A percentile compares a stretch with the other conserved stretches of the same genome.
These are phyloP conservation scores for Pterocles burchelli DNA, from an alignment of 2,113 vertebrate genomes.

Conservation along the genomic window DNA sequence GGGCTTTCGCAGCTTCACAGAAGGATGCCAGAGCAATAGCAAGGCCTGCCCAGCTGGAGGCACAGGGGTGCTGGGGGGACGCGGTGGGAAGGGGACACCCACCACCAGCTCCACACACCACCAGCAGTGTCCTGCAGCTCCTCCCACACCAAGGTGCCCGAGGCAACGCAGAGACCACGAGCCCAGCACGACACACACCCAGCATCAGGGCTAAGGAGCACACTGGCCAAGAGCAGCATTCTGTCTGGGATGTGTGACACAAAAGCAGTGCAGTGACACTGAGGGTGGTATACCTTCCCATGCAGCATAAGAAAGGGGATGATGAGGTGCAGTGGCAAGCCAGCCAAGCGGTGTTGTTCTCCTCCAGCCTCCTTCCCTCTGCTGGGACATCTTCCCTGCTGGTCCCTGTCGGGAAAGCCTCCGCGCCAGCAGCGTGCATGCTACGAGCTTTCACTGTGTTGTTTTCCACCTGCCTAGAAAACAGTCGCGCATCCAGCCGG, in stretches of 20 bases:
- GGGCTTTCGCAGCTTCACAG: not conserved
- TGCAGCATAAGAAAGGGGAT: not conserved
- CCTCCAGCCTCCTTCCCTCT: not conserved
- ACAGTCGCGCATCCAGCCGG: conserved; percentile 1
- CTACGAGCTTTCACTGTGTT: not conserved
- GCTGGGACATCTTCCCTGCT: not conserved
- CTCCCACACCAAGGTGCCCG: not conserved
- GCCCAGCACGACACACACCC: not conserved
- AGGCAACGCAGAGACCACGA: not conserved
- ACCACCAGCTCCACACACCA: rapidly evolving
- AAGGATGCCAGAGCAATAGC: not conserved
- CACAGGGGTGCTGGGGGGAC: not conserved
- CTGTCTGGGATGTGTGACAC: not conserved
- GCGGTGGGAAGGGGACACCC: not conserved
- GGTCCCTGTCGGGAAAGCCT: not conserved
- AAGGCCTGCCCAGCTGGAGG: not conserved
- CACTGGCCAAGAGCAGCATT: not conserved
- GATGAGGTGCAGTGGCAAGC: not conserved
- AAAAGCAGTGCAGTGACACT: not conserved
- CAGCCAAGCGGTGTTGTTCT: not conserved
- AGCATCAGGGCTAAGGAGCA: not conserved
- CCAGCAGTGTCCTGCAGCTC: not conserved
- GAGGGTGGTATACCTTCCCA: not conserved
- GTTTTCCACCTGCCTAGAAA: conserved; percentile 16
- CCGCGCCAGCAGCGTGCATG: not conserved